Evolutionary conservation across 1,140 invertebrate genomes (phyloP), one percentile per base, ranked within the genome.

Genomic region (Drosophila kepulauana): DNA sequence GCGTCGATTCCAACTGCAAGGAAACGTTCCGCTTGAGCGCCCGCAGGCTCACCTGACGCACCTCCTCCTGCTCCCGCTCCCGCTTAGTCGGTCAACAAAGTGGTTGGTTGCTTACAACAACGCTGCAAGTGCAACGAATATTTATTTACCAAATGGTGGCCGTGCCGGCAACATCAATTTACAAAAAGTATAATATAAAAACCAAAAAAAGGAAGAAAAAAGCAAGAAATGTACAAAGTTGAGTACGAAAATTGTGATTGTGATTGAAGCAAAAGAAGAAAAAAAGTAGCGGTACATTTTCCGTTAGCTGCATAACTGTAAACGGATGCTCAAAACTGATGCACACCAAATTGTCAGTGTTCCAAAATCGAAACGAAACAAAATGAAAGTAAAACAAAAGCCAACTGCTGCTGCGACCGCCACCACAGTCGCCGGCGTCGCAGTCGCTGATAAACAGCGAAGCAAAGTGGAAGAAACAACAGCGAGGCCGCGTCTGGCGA

Each of bases 331-430:
- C 5, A 45, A 49, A 58, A 67, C 63, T 54, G 48, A 73, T 73
- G 72, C 43, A 63, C 61, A 57, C 43, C 43, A 77, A 77, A 77
- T 73, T 73, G 58, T 69, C 51, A 73, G 59, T 58, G 54, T 68
- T 64, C 30, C 20, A 28, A 58, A 59, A 35, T 66, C 35, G 41
- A 52, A 52, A 68, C 56, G 58, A 56, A 56, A 62, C 48, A 16
- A 54, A 49, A 91, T 79, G 73, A 73, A 67, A 64, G 16, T 70
- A 54, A 74, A 61, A 51, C 56, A 79, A 69, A 76, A 13, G 63
- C 61, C 45, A 62, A 67, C 65, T 67, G 15, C 65, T 58, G 61
- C 28, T 38, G 7, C 41, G 20, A 6, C 49, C 15, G 43, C 13
- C 1, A 51, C 13, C 1, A 58, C 15, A 4, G 35, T 46, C 43